These are phyloP conservation scores for Cephus nigrinus DNA, from an alignment of 2,888 invertebrate species.

Conservation along the genomic window DNA sequence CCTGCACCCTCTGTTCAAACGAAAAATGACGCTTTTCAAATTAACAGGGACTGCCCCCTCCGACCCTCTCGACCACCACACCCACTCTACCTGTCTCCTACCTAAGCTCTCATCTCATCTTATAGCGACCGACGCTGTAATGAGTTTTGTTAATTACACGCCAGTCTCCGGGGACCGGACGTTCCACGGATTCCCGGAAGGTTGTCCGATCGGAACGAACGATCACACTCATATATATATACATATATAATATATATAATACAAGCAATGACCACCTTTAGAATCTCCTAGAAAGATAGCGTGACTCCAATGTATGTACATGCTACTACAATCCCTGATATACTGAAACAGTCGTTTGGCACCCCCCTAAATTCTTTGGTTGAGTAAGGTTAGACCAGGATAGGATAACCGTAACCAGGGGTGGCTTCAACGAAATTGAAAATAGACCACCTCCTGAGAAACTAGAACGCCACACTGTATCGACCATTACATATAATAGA, in stretches of 20 bases:
- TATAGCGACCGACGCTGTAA: slow-evolving; percentile 29
- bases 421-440: not conserved
- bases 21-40: not conserved
- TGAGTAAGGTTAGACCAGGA: not conserved
- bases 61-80: too few relatives aligned
- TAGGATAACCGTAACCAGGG: not conserved
- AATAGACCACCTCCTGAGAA: not conserved
- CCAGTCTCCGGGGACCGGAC: slow-evolving; percentile 20
- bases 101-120: not conserved
- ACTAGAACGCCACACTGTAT: not conserved
- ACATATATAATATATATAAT: slow-evolving; percentile 5
- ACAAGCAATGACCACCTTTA: not conserved
- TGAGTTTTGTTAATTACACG: slow-evolving; percentile 55
- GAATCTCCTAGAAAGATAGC: not conserved
- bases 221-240: not conserved
- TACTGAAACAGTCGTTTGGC: not conserved
- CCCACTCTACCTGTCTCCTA: not conserved
- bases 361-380: not conserved
- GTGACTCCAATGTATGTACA: not conserved
- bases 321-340: not conserved
- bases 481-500: too few relatives aligned
- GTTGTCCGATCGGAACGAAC: slow-evolving; percentile 11
- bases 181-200: slow-evolving; percentile 10
- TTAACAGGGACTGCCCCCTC: not conserved
- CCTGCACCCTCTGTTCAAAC: not conserved